These are phyloP conservation scores for Anoplolepis gracilipes DNA, from an alignment of 1,140 invertebrate genomes.

Conservation along the genomic window DNA sequence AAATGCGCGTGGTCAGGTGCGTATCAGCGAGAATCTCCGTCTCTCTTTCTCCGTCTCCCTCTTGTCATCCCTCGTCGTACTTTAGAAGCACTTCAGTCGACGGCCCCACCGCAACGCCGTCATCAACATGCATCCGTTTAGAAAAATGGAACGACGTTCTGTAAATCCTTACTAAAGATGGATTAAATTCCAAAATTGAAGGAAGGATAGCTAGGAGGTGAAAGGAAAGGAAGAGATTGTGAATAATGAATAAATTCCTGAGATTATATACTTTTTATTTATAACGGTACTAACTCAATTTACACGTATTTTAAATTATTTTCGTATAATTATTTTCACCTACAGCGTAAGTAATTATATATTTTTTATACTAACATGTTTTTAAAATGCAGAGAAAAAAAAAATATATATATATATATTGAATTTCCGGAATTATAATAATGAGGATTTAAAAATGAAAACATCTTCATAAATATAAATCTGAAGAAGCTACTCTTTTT, in stretches of 20 bases:
- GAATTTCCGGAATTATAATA: not conserved
- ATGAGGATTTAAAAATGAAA: not conserved
- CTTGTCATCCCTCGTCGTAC: not conserved
- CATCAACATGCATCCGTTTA: conserved; percentile 60
- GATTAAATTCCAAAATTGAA: conserved; percentile 36
- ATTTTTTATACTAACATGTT: not conserved
- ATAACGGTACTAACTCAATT: not conserved
- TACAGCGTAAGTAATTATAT: not conserved
- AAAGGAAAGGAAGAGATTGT: not conserved
- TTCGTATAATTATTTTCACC: not conserved
- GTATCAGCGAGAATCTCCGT: conserved; percentile 64
- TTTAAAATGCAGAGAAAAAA: not conserved
- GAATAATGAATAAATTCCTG: conserved; percentile 33
- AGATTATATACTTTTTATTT: conserved; percentile 9
- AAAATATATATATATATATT: not conserved
- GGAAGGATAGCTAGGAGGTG: not conserved
- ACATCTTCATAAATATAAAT: not conserved
- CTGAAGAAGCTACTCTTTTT: not conserved
- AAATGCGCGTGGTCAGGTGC: conserved; percentile 77
- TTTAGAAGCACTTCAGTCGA: conserved; percentile 51
- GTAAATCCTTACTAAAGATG: conserved; percentile 46
- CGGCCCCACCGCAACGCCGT: conserved; percentile 29
- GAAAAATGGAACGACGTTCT: conserved; percentile 59
- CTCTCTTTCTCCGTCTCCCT: conserved; percentile 2
- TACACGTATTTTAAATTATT: not conserved